Evolutionary conservation across 2,797 vertebrate genomes (phyloP).

Genomic region (Sebastes cheni): DNA sequence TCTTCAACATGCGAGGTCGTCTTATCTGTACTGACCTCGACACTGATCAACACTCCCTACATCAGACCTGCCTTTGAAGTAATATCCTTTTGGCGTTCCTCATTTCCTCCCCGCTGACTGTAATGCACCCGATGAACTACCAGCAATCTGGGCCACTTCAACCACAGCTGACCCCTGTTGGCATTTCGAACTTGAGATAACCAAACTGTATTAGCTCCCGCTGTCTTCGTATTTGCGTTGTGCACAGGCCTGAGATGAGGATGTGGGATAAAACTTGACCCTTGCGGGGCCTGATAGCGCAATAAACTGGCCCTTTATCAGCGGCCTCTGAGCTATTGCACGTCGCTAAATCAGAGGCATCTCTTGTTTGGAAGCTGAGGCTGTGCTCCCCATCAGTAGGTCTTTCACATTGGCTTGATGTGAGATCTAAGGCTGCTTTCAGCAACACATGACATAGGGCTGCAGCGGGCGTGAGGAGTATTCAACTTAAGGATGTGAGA

Average conservation of each 20-base stretch:
- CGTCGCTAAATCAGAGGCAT: conserved; percentile 56
- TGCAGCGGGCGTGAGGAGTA: conserved; percentile 4
- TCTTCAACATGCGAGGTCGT: background rate
- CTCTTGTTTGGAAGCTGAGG: conserved; percentile 51
- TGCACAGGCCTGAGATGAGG: conserved; percentile 36
- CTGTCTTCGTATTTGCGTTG: conserved; percentile 33
- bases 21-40: conserved; percentile 14
- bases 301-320: conserved; percentile 60
- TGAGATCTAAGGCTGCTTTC: conserved; percentile 35
- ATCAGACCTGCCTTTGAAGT: conserved; percentile 3
- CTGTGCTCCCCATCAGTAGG: conserved; percentile 41
- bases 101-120: conserved; percentile 24
- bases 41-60: background rate
- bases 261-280: conserved; percentile 62
- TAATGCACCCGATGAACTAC: background rate
- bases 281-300: conserved; percentile 46
- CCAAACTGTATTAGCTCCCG: conserved; percentile 40
- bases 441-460: background rate
- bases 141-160: conserved; percentile 13
- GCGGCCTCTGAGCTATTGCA: conserved; percentile 19
- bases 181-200: conserved; percentile 65
- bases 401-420: conserved; percentile 39
- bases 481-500: background rate
- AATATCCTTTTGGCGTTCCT: conserved; percentile 2
- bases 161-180: conserved; percentile 47